Base-by-base conservation (phyloP, 2,888 invertebrate genomes). In the Sympetrum striolatum region DNA sequence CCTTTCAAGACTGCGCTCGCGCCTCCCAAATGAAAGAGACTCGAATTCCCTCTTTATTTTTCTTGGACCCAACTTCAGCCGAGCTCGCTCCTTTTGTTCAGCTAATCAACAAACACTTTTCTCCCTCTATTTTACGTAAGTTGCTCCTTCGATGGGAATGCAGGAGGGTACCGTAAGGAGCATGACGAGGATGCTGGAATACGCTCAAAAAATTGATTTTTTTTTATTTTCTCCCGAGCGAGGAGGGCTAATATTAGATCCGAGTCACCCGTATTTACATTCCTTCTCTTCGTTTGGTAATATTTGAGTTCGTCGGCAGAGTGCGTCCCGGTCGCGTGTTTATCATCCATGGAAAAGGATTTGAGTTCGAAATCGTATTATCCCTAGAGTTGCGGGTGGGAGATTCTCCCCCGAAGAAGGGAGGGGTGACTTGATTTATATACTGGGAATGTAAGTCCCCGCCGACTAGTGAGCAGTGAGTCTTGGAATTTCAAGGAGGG, bases 251-350 rank as follows among this genome's bases (percentile, higher is more conserved):
- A 53, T 82, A 82, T 82, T 35, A 82, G 82, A 82, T 18, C 58
- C 82, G 58, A 80, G 58, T 82, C 82, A 58, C 58, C 82, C 82
- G 82, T 82, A 82, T 82, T 82, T 82, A 82, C 82, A 31, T 35
- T 82, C 31, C 35, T 18, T 14, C 58, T 58, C 82, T 44, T 82
- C 82, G 82, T 82, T 58, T n/a, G 48, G 82, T 82, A 82, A 82
- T 82, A 82, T 82, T 82, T 82, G 82, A 58, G 53, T 82, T 58
- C 82, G 58, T 35, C 82, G 31, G 82, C 58, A 82, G 82, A 58
- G 82, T 82, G 82, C 58, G 82, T 82, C 82, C 35, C 82, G 10
- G 53, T 58, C 53, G 82, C 82, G 53, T 82, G 58, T 82, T 82
- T 82, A 82, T 82, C 82, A 82, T 82, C 82, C 14, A 31, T 35